A percentile compares a stretch with the other conserved stretches of the same genome.
These are phyloP conservation scores for Scaptodrosophila lebanonensis DNA, from an alignment of 1,140 invertebrate genomes.

Conservation along the genomic window DNA sequence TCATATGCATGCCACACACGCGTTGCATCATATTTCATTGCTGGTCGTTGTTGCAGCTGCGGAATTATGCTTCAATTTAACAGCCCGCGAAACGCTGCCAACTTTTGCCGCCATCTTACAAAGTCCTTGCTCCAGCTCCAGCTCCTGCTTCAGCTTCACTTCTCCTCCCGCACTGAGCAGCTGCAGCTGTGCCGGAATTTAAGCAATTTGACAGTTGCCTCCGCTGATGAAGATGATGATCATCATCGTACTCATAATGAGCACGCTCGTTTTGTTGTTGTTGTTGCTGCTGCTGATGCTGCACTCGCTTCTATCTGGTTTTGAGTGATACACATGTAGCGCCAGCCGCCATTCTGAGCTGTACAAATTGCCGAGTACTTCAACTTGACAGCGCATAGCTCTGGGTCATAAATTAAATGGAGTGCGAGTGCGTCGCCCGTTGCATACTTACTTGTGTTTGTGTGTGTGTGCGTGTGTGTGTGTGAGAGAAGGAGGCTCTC, in stretches of 20 bases:
- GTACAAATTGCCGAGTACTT: constrained; percentile 48
- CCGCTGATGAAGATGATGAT: constrained; percentile 34
- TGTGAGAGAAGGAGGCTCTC: constrained; percentile 1
- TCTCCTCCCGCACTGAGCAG: not conserved
- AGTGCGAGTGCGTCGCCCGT: constrained; percentile 9
- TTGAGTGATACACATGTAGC: constrained; percentile 48
- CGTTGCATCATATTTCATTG: constrained; percentile 63
- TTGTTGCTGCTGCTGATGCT: constrained; percentile 20
- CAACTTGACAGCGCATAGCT: constrained; percentile 52
- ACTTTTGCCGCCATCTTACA: constrained; percentile 11
- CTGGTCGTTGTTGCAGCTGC: constrained; percentile 24
- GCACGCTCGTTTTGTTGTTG: constrained; percentile 16
- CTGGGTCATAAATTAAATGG: constrained; percentile 60
- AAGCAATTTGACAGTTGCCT: constrained; percentile 61
- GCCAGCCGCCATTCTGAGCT: constrained; percentile 29
- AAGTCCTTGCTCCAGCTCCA: not conserved
- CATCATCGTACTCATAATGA: constrained; percentile 52
- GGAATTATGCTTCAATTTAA: constrained; percentile 68
- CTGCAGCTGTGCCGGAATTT: constrained; percentile 43
- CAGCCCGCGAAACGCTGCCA: constrained; percentile 62
- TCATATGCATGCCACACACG: constrained; percentile 68
- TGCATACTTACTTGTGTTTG: constrained; percentile 1
- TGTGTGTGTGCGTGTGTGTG: constrained; percentile 14
- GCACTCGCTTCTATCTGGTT: constrained; percentile 10
- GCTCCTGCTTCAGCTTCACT: not conserved